A percentile compares a stretch with the other conserved stretches of the same genome.
Evolutionary conservation across 2,888 invertebrate genomes (phyloP).

Genomic region (Thymelicus acteon): DNA sequence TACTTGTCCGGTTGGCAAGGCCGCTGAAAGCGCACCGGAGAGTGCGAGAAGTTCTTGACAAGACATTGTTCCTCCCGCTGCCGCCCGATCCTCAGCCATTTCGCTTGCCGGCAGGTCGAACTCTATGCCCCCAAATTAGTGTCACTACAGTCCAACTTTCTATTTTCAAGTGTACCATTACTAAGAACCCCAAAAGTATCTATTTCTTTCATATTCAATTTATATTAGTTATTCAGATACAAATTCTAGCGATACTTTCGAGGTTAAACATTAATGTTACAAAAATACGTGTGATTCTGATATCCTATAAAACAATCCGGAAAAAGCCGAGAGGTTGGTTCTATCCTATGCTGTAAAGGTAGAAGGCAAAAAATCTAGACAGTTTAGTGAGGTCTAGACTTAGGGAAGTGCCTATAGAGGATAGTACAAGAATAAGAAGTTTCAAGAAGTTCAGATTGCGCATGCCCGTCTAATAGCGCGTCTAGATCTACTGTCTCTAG

Average conservation of each 20-base stretch:
- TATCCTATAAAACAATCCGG: slow-evolving; percentile 23
- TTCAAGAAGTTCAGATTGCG: slow-evolving; percentile 53
- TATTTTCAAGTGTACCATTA: slow-evolving; percentile 42
- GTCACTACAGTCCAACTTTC: slow-evolving; percentile 55
- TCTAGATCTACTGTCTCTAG: slow-evolving; percentile 80
- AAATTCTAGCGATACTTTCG: slow-evolving; percentile 38
- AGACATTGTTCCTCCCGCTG: slow-evolving; percentile 87
- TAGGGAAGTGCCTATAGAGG: slow-evolving; percentile 48
- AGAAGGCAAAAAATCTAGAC: slow-evolving; percentile 22
- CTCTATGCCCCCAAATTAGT: slow-evolving; percentile 61
- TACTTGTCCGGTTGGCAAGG: slow-evolving; percentile 94
- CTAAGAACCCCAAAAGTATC: slow-evolving; percentile 41
- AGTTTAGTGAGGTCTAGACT: slow-evolving; percentile 30
- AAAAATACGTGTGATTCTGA: slow-evolving; percentile 18
- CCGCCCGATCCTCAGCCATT: slow-evolving; percentile 71
- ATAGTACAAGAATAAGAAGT: slow-evolving; percentile 58
- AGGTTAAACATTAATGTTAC: slow-evolving; percentile 34
- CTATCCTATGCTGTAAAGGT: slow-evolving; percentile 35
- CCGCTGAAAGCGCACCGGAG: slow-evolving; percentile 95
- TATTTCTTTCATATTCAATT: not conserved
- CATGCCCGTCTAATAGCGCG: slow-evolving; percentile 76
- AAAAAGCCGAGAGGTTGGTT: slow-evolving; percentile 27
- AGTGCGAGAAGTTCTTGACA: slow-evolving; percentile 97
- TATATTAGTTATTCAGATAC: not conserved
- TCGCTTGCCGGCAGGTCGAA: slow-evolving; percentile 82